Conservation (phyloP, 2,888 invertebrate species). For the Leucania comma region DNA sequence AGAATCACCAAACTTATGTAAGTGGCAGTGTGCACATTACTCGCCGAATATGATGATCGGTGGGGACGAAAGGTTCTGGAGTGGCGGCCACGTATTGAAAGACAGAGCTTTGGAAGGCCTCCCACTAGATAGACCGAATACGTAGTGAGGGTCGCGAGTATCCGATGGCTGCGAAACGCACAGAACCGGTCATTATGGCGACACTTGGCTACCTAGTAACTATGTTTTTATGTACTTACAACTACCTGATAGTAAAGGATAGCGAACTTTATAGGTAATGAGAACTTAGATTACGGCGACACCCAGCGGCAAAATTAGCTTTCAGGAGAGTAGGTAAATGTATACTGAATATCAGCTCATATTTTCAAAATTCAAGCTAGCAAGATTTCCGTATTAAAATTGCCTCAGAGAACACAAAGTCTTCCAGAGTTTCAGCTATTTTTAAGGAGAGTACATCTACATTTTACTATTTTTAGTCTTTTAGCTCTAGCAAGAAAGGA, state of each 20-base stretch:
- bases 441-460: neutral
- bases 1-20: no score
- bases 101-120: no score
- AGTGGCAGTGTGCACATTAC: no score
- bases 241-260: neutral
- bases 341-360: neutral
- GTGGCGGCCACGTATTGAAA: no score
- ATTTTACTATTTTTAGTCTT: neutral
- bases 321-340: neutral
- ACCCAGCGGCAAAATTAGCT: neutral
- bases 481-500: neutral
- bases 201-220: no score
- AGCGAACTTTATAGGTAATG: neutral
- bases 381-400: neutral
- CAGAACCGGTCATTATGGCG: no score
- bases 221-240: neutral
- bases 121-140: no score
- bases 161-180: no score
- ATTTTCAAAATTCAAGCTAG: neutral
- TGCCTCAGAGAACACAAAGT: neutral
- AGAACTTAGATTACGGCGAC: neutral
- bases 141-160: no score
- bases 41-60: no score
- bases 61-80: no score
- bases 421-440: neutral